These are phyloP conservation scores for Drosophila mimica DNA, from an alignment of 2,888 invertebrate species.

Conservation along the genomic window DNA sequence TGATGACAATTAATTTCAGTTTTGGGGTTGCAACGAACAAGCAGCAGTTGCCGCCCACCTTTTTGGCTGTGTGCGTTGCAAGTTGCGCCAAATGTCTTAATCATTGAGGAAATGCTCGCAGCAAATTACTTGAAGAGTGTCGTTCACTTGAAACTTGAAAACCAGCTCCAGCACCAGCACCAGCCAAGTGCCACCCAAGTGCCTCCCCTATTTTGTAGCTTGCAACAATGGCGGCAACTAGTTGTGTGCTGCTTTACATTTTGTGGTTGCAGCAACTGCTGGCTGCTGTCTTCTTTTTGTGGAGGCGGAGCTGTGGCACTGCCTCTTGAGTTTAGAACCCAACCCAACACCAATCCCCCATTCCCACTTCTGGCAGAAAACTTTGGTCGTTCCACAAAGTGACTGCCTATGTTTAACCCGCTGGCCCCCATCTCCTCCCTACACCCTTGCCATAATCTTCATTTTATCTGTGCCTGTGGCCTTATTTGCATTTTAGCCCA, in stretches of 20 bases:
- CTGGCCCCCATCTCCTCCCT: background rate
- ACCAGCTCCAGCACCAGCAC: too few relatives aligned
- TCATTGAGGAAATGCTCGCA: slow-evolving; percentile 58
- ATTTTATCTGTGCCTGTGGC: slow-evolving; percentile 29
- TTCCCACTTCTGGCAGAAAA: background rate
- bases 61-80: slow-evolving; percentile 6
- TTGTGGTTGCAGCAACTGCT: slow-evolving; percentile 41
- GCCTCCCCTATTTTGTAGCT: slow-evolving; percentile 13
- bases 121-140: slow-evolving; percentile 53
- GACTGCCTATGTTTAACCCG: slow-evolving; percentile 26
- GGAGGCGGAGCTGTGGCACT: background rate
- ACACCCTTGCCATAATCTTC: slow-evolving; percentile 24
- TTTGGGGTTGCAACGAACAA: slow-evolving; percentile 47
- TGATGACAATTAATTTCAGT: slow-evolving; percentile 73
- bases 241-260: slow-evolving; percentile 31
- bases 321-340: slow-evolving; percentile 20
- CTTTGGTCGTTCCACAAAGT: slow-evolving; percentile 37
- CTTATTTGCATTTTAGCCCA: slow-evolving; percentile 45
- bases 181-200: background rate
- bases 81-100: slow-evolving; percentile 55
- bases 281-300: slow-evolving; percentile 1
- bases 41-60: background rate
- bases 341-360: background rate
- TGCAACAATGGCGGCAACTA: slow-evolving; percentile 39
- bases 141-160: slow-evolving; percentile 48